These are phyloP conservation scores for Labeo rohita DNA, from an alignment of 2,113 vertebrate genomes.

Conservation along the genomic window DNA sequence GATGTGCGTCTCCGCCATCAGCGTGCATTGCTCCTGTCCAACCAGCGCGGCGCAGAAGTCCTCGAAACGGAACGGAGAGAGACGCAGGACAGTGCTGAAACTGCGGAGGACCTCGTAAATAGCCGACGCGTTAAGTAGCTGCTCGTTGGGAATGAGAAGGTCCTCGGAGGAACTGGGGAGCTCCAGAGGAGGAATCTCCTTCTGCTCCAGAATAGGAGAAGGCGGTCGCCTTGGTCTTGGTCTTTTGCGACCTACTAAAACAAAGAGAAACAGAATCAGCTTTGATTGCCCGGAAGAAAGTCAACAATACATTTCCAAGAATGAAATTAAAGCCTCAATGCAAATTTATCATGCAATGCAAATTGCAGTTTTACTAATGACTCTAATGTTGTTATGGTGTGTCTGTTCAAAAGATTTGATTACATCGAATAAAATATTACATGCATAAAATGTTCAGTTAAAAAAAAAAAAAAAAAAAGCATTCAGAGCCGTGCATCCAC, in stretches of 20 bases:
- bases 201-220: constrained; percentile 92
- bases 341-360: neutral
- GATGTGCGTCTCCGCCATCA: constrained; percentile 95
- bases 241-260: constrained; percentile 83
- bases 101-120: constrained; percentile 95
- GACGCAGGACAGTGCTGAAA: constrained; percentile 93
- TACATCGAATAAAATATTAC: neutral
- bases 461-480: no score
- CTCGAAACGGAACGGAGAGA: constrained; percentile 97
- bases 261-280: neutral
- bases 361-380: no score
- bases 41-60: constrained; percentile 96
- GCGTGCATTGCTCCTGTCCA: constrained; percentile 95
- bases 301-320: neutral
- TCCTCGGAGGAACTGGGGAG: constrained; percentile 94
- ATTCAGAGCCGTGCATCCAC: neutral
- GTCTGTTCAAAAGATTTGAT: no score
- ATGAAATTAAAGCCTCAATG: neutral
- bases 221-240: constrained; percentile 85
- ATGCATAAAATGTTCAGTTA: neutral
- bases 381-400: no score
- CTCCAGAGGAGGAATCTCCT: constrained; percentile 89
- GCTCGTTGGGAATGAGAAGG: constrained; percentile 90
- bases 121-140: constrained; percentile 91
- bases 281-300: neutral